A percentile compares a stretch with the other conserved stretches of the same genome.
phyloP scores from a whole-genome alignment of 2,888 invertebrate genomes.

The Drosophila anceps region DNA sequence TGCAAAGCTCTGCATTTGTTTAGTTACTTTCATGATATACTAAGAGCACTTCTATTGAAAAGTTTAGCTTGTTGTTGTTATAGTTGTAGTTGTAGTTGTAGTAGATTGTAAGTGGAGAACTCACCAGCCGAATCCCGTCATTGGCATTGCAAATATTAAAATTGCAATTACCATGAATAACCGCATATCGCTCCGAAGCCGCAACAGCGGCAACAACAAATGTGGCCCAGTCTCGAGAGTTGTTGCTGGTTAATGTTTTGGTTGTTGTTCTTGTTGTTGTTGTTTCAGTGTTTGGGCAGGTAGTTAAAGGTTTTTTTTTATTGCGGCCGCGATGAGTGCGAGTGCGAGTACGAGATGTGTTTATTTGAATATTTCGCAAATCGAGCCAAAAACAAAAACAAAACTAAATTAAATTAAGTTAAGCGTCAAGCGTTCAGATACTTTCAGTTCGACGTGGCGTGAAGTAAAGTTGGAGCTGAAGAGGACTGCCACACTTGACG shows the following conservation, averaged over 20 bases:
- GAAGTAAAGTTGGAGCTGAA: conserved; percentile 36
- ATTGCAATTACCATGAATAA: conserved; percentile 93
- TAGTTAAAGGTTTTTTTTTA: conserved; percentile 70
- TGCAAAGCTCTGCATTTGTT: background rate
- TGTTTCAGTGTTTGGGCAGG: conserved; percentile 60
- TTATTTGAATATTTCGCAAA: conserved; percentile 62
- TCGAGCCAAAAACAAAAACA: conserved; percentile 14
- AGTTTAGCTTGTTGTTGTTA: background rate
- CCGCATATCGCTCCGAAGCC: conserved; percentile 87
- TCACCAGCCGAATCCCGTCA: conserved; percentile 95
- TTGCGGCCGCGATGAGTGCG: conserved; percentile 48
- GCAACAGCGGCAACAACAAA: conserved; percentile 74
- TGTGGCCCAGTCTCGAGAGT: conserved; percentile 67
- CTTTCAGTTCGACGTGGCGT: conserved; percentile 42
- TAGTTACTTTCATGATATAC: background rate
- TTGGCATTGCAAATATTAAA: conserved; percentile 94
- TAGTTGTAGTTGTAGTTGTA: background rate
- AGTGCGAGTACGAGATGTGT: conserved; percentile 51
- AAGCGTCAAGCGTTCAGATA: conserved; percentile 55
- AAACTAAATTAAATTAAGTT: conserved; percentile 34
- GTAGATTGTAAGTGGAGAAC: conserved; percentile 83
- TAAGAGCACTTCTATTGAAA: background rate
- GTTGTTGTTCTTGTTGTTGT: conserved; percentile 18
- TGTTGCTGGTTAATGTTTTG: conserved; percentile 46
- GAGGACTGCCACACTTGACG: conserved; percentile 37